Base-by-base conservation (phyloP, 2,888 invertebrate genomes). In the Notocelia uddmanniana region DNA sequence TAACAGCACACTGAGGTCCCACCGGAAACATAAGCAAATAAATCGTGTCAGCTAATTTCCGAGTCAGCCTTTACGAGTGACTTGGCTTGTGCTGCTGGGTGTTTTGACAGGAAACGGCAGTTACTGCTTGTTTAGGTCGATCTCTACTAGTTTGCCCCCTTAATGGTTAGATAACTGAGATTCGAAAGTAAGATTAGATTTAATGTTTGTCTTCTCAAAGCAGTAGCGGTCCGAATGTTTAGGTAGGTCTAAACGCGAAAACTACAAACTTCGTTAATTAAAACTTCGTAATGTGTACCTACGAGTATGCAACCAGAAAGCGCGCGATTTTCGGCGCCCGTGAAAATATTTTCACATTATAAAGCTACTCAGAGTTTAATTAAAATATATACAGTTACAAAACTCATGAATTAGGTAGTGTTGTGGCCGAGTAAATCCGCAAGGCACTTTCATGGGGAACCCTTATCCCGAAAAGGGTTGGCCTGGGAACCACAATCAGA, bases 91-190 rank as follows among this genome's bases (percentile, higher is more conserved):
- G 48, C 34, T 48, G 11, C 45, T 21, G 41, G 60, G 13, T 55
- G 21, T 55, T 69, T 55, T 34, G 69, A 62, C 62, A 54, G 41
- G 48, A 54, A 62, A 54, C 62, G 60, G 59, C 45, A 45, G 50
- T 54, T 26, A 45, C 31, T 62, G 62, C 69, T 69, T 69, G 55
- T 69, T 69, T 62, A 69, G 62, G 62, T 31, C 31, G 41, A 31
- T 19, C 54, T 62, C 11, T 41, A 54, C 69, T 62, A 55, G 55
- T 69, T 69, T 55, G 55, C 23, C 34, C 62, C 45, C 55, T 31
- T 48, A 21, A 69, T 55, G 55, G 69, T 19, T 55, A 62, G 18
- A 45, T 21, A 50, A 48, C 15, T 62, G 69, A 31, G 60, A 54
- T 45, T 62, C n/a, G 13, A 31, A 55, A 48, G 21, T 21, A 45